Conservation (phyloP, 2,113 vertebrate species). For the Corvus moneduloides region DNA sequence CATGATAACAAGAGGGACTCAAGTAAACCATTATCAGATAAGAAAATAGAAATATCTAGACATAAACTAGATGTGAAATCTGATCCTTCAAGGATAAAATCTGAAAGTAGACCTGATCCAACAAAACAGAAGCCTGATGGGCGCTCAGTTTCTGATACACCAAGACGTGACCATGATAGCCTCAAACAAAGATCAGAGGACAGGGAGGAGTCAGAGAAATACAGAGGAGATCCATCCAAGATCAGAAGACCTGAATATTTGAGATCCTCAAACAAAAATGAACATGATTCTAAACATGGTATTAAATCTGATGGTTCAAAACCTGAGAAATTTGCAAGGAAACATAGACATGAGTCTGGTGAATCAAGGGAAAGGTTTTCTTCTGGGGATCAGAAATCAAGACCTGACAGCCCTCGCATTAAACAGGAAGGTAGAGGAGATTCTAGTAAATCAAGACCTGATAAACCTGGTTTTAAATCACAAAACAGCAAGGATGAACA, state of each 20-base stretch:
- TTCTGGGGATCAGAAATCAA: slow-evolving; percentile 79
- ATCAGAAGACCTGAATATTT: slow-evolving; percentile 82
- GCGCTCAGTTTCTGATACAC: slow-evolving; percentile 71
- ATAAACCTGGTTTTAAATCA: slow-evolving; percentile 74
- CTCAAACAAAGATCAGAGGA: slow-evolving; percentile 81
- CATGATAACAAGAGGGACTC: slow-evolving; percentile 84
- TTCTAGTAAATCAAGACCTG: slow-evolving; percentile 77
- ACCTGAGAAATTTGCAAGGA: slow-evolving; percentile 80
- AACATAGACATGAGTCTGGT: slow-evolving; percentile 81
- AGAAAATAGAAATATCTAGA: slow-evolving; percentile 80
- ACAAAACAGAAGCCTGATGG: slow-evolving; percentile 82
- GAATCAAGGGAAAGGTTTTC: slow-evolving; percentile 80
- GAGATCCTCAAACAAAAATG: slow-evolving; percentile 84
- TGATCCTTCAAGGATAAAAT: slow-evolving; percentile 77
- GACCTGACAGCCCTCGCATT: slow-evolving; percentile 82
- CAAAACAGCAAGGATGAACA: slow-evolving; percentile 77
- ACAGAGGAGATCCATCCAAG: slow-evolving; percentile 77
- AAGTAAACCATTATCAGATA: slow-evolving; percentile 77
- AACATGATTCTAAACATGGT: slow-evolving; percentile 73
- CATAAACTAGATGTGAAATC: slow-evolving; percentile 85
- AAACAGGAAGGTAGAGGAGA: slow-evolving; percentile 83
- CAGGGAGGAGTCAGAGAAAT: slow-evolving; percentile 75
- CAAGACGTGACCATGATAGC: slow-evolving; percentile 73
- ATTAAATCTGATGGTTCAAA: slow-evolving; percentile 78
- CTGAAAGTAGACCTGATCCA: slow-evolving; percentile 78